Base-by-base conservation (phyloP, 1,140 invertebrate species). In the Dendroctonus ponderosae region DNA sequence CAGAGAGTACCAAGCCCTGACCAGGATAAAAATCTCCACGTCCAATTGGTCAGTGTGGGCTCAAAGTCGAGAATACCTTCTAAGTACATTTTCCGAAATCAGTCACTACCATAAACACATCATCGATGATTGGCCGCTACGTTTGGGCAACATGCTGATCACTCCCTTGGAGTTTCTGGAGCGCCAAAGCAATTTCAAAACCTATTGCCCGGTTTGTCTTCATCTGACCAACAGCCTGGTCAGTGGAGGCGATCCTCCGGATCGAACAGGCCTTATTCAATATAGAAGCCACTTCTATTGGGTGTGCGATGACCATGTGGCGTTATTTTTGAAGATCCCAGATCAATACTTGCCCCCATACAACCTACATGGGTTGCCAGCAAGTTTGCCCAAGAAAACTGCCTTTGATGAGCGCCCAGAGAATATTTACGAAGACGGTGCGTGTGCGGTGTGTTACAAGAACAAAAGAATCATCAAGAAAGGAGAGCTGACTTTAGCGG, bases 391-490 rank as follows among this genome's bases (percentile, higher is more conserved):
- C 1, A 75, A 75, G 40, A 56, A 74, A 42, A 68, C 82, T 2
- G 73, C 78, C 49, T 71, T 83, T 5, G 75, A 78, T 58, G 75
- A 77, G 14, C 66, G 78, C 4, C 76, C 82, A 42, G 68, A 72
- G 54, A 68, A 67, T 70, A 76, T 51, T 37, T 80, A 80, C 56
- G 79, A 81, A 73, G 75, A 79, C 66, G 85, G 85, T 0, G 75
- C 80, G 50, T 87, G 86, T 71, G 76, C 84, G 3, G 84, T 86
- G 0, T 84, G 83, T 54, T 85, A 85, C 62, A 80, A 81, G 11
- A 79, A 83, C 41, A 78, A 80, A 66, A 79, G 80, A 67, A 75
- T 70, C 62, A 70, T 84, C 37, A 70, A 77, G 14, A 75, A 70
- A 26, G 85, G 85, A 7, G 74, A 62, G 15, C 42, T 71, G 11